phyloP scores from a whole-genome alignment of 2,797 vertebrate species.

The Eutrigla gurnardus region DNA sequence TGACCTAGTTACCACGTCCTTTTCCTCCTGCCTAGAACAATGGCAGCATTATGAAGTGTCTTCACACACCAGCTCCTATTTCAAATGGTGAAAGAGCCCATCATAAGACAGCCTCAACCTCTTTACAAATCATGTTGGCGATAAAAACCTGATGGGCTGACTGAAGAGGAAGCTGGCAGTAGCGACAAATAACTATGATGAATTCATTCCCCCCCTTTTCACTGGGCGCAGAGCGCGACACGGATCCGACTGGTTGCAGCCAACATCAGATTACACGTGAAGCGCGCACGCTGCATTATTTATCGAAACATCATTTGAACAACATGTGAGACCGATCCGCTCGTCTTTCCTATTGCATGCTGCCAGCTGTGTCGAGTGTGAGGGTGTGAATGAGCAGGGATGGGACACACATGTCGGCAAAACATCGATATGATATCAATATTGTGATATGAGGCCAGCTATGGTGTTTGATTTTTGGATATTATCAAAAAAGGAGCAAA shows the following conservation, averaged over 20 bases:
- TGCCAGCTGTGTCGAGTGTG: slow-evolving; percentile 32
- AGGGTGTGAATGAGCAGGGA: slow-evolving; percentile 9
- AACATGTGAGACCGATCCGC: slow-evolving; percentile 55
- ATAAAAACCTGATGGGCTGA: slow-evolving; percentile 74
- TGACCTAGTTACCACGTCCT: slow-evolving; percentile 62
- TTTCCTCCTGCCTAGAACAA: slow-evolving; percentile 44
- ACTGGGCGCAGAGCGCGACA: slow-evolving; percentile 39
- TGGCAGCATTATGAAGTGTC: slow-evolving; percentile 59
- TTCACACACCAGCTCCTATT: slow-evolving; percentile 52
- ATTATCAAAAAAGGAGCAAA: not conserved
- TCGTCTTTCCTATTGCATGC: slow-evolving; percentile 44
- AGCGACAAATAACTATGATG: slow-evolving; percentile 72
- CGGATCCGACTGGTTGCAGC: slow-evolving; percentile 54
- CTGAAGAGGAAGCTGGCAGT: slow-evolving; percentile 58
- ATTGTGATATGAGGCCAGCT: too few relatives aligned
- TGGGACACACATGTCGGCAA: slow-evolving; percentile 20
- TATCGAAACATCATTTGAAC: slow-evolving; percentile 77
- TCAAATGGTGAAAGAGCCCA: slow-evolving; percentile 63
- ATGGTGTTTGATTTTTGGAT: too few relatives aligned
- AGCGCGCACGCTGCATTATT: slow-evolving; percentile 73
- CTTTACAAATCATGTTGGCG: slow-evolving; percentile 69
- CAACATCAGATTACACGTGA: slow-evolving; percentile 68
- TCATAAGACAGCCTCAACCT: slow-evolving; percentile 50
- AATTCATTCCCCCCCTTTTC: slow-evolving; percentile 66
- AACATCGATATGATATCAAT: not conserved